phyloP scores from a whole-genome alignment of 1,140 invertebrate genomes.

The Gryon sp. region DNA sequence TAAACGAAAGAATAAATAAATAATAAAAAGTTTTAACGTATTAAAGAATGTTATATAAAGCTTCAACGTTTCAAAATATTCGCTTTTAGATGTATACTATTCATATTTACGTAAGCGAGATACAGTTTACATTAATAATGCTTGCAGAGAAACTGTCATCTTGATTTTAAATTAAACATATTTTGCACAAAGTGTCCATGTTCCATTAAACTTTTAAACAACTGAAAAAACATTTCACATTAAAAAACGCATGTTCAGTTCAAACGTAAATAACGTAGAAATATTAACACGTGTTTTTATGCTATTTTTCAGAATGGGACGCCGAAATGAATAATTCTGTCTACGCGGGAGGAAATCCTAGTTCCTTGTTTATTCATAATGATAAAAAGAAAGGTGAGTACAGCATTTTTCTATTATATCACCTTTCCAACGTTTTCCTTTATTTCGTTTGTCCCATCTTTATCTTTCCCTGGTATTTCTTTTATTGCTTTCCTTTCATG shows the following conservation, averaged over 20 bases:
- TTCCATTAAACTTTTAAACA: too few species aligned
- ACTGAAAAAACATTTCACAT: constrained; percentile 15
- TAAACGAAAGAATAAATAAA: too few species aligned
- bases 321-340: constrained; percentile 82
- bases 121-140: too few species aligned
- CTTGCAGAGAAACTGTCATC: too few species aligned
- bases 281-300: constrained; percentile 55
- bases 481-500: neutral
- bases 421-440: constrained; percentile 2
- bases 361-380: constrained; percentile 81
- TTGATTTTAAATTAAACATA: too few species aligned
- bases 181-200: too few species aligned
- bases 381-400: constrained; percentile 77
- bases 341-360: constrained; percentile 80
- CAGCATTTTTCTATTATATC: constrained; percentile 50
- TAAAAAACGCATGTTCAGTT: constrained; percentile 13
- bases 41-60: too few species aligned
- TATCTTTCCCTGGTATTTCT: neutral
- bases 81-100: too few species aligned
- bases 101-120: too few species aligned
- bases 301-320: constrained; percentile 74
- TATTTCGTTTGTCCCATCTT: neutral
- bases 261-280: constrained; percentile 22
- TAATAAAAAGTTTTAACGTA: too few species aligned
- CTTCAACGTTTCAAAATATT: too few species aligned